Conservation (phyloP, 2,888 invertebrate species). For the Thysanoteuthis rhombus region DNA sequence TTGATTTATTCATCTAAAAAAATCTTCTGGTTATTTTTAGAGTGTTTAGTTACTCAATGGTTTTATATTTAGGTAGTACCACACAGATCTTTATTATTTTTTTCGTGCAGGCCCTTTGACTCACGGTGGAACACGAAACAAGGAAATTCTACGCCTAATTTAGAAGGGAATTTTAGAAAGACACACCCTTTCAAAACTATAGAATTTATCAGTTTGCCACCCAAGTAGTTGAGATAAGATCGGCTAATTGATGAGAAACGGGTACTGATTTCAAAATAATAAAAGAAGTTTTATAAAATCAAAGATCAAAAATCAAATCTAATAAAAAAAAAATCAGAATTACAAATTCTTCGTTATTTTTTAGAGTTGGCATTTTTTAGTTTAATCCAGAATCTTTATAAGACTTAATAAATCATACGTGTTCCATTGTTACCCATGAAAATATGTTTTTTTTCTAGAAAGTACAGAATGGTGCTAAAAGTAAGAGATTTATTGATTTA, state of each 20-base stretch:
- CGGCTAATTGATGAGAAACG: not conserved
- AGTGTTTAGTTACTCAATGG: not conserved
- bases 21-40: not conserved
- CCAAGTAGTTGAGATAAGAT: not conserved
- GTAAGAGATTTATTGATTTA: too few relatives aligned
- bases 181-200: not conserved
- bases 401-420: too few relatives aligned
- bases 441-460: too few relatives aligned
- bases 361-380: too few relatives aligned
- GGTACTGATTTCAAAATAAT: not conserved
- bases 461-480: too few relatives aligned
- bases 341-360: too few relatives aligned
- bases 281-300: not conserved
- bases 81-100: not conserved
- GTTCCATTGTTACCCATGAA: too few relatives aligned
- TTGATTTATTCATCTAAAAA: not conserved
- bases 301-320: too few relatives aligned
- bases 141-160: not conserved
- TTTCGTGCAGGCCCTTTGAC: not conserved
- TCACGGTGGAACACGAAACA: not conserved
- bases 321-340: too few relatives aligned
- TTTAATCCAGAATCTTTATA: too few relatives aligned
- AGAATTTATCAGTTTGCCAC: not conserved
- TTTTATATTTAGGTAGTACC: not conserved
- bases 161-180: not conserved